These are phyloP conservation scores for Pollimyrus isidori DNA, from an alignment of 2,113 vertebrate genomes.

Conservation along the genomic window DNA sequence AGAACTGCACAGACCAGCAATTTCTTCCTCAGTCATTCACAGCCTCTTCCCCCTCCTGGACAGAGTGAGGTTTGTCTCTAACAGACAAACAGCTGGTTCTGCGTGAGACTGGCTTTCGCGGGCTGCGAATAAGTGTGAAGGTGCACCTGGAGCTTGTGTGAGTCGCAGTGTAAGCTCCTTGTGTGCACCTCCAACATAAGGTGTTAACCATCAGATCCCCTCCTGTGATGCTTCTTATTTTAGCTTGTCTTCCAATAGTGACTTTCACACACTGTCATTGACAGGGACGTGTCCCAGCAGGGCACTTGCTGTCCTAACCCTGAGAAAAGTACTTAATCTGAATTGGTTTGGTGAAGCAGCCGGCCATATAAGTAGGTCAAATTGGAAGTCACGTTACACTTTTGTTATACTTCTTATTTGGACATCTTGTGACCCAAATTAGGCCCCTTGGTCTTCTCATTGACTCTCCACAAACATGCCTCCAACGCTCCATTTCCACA, in stretches of 20 bases:
- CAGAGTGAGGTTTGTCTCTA: neutral
- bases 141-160: neutral
- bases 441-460: neutral
- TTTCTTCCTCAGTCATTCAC: neutral
- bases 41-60: neutral
- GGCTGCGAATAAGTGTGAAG: neutral
- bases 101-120: neutral
- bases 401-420: neutral
- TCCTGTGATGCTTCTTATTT: neutral
- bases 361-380: neutral
- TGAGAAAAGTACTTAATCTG: neutral
- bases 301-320: neutral
- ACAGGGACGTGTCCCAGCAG: neutral
- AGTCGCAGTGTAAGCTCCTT: neutral
- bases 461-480: neutral
- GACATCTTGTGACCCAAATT: neutral
- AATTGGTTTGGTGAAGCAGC: neutral
- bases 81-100: neutral
- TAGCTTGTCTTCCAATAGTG: neutral
- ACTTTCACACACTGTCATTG: neutral
- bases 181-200: neutral
- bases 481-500: neutral
- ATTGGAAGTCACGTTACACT: neutral
- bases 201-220: neutral
- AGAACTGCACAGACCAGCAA: neutral